Evolutionary conservation across 1,140 invertebrate species (phyloP), one percentile per base, ranked within the genome.

Genomic region (Pectinophora gossypiella): DNA sequence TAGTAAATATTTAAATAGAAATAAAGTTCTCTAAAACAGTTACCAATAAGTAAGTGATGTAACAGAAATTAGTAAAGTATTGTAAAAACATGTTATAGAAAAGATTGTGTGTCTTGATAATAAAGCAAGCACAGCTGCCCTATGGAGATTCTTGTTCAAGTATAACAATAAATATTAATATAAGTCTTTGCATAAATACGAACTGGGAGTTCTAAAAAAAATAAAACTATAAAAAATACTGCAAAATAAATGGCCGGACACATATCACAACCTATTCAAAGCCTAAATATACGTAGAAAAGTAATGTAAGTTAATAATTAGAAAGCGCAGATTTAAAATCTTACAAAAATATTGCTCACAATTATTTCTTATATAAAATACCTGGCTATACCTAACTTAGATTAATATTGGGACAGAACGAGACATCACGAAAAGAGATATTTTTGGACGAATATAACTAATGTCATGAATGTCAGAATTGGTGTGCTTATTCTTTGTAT

Each of bases 1-100:
- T 52, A 61, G 56, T 48, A 54, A 49, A 51, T 43, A 61, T 47
- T 21, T 38, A 38, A 53, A 50, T 51, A 53, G 40, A 46, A 23
- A n/a, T 23, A 48, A 48, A 27, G 12, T 43, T 48, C 19, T 18
- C 27, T 48, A 54, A 27, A 32, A n/a, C 12, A 45, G n/a, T n/a
- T n/a, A n/a, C n/a, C 43, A 55, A 53, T 52, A 35, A 43, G 46
- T n/a, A n/a, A n/a, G n/a, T n/a, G n/a, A n/a, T n/a, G n/a, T n/a
- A n/a, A n/a, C n/a, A n/a, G n/a, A n/a, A n/a, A n/a, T n/a, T n/a
- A n/a, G n/a, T n/a, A n/a, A n/a, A n/a, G n/a, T n/a, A n/a, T n/a
- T n/a, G n/a, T n/a, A n/a, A n/a, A n/a, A n/a, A n/a, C n/a, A n/a
- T n/a, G n/a, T n/a, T n/a, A n/a, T n/a, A n/a, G n/a, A n/a, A n/a